A percentile compares a stretch with the other conserved stretches of the same genome.
Evolutionary conservation across 2,113 vertebrate genomes (phyloP).

Genomic region (Orientallactaga bullata): DNA sequence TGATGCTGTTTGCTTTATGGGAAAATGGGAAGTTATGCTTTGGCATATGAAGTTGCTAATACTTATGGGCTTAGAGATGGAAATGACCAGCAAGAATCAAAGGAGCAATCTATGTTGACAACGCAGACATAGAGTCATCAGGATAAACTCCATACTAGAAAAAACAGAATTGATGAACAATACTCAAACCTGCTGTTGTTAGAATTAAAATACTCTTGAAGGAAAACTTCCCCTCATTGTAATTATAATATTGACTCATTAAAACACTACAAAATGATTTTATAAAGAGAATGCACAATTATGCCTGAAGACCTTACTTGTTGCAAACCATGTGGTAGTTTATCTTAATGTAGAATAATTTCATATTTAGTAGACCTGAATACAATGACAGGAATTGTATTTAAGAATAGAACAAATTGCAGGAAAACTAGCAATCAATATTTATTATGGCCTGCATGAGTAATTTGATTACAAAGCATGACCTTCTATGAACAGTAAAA

Average conservation of each 20-base stretch:
- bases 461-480: not conserved
- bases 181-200: not conserved
- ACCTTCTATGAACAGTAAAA: not conserved
- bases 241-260: not conserved
- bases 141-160: slow-evolving; percentile 7
- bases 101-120: not conserved
- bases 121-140: not conserved
- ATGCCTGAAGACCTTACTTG: not conserved
- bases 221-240: not conserved
- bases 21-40: not conserved
- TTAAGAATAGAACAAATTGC: not conserved
- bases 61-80: not conserved
- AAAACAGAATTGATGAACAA: slow-evolving; percentile 37
- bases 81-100: slow-evolving; percentile 31
- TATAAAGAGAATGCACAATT: not conserved
- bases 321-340: not conserved
- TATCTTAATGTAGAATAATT: not conserved
- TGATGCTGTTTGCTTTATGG: not conserved
- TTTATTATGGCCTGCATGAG: not conserved
- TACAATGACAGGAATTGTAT: not conserved
- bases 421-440: not conserved
- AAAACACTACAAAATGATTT: not conserved
- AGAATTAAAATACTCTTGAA: slow-evolving; percentile 43
- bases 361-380: slow-evolving; percentile 1
- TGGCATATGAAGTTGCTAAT: not conserved